Evolutionary conservation across 2,888 invertebrate genomes (phyloP).

Genomic region (Vannuccia rotundouncinata): DNA sequence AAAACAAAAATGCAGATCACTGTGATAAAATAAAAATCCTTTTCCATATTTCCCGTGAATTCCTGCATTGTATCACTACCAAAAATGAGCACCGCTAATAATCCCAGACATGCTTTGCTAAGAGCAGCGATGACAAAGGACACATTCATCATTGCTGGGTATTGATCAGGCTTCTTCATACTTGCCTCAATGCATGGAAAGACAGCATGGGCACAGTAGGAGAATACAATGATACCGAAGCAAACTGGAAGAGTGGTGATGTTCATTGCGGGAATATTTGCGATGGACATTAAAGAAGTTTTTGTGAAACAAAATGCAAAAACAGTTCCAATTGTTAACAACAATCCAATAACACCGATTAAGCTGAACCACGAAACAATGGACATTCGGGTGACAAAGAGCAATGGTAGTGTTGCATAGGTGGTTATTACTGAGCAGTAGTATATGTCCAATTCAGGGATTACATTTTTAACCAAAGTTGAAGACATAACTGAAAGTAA

Average conservation of each 20-base stretch:
- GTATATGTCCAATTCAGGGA: conserved; percentile 8
- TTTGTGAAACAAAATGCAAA: conserved; percentile 35
- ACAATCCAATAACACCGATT: conserved; percentile 34
- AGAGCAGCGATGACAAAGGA: conserved; percentile 37
- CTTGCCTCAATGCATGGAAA: conserved; percentile 38
- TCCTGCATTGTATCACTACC: conserved; percentile 34
- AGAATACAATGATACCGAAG: conserved; percentile 39
- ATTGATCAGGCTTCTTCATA: conserved; percentile 32
- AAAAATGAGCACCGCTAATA: conserved; percentile 36
- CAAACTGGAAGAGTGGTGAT: conserved; percentile 19
- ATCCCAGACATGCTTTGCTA: conserved; percentile 28
- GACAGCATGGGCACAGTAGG: conserved; percentile 39
- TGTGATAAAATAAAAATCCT: background rate
- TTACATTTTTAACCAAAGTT: conserved; percentile 10
- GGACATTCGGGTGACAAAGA: conserved; percentile 38
- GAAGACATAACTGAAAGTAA: conserved; percentile 25
- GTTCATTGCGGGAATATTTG: background rate
- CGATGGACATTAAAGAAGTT: conserved; percentile 1
- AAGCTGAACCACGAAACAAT: conserved; percentile 39
- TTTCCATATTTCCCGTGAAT: conserved; percentile 27
- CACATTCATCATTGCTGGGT: conserved; percentile 34
- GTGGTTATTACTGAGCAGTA: conserved; percentile 29
- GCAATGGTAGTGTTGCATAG: conserved; percentile 28
- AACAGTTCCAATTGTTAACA: conserved; percentile 32
- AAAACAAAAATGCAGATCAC: conserved; percentile 23